These are phyloP conservation scores for Aldabrachelys gigantea DNA, from an alignment of 2,113 vertebrate genomes.

Conservation along the genomic window DNA sequence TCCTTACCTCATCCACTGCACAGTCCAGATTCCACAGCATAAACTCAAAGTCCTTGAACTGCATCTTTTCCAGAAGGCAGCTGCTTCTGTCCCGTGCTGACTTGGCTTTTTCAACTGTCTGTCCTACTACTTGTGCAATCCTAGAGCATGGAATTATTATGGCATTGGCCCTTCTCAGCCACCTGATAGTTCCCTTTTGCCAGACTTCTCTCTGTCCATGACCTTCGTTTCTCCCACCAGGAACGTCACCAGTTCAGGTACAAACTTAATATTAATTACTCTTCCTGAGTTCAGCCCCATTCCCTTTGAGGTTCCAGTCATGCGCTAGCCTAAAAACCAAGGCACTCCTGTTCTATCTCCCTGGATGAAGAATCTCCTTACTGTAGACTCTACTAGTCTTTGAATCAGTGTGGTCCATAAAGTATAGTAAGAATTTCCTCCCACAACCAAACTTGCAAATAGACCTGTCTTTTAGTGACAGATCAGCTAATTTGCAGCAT, in stretches of 20 bases:
- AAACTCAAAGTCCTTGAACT: not conserved
- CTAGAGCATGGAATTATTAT: not conserved
- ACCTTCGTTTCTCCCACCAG: not conserved
- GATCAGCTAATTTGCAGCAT: slow-evolving; percentile 46
- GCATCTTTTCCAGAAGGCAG: slow-evolving; percentile 30
- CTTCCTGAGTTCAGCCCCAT: not conserved
- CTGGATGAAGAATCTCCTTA: not conserved
- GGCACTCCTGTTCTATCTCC: not conserved
- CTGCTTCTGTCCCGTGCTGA: slow-evolving; percentile 40
- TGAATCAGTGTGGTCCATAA: not conserved
- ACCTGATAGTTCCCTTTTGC: slow-evolving; percentile 19
- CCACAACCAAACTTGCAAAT: not conserved
- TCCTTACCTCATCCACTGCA: slow-evolving; percentile 20
- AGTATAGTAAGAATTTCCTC: not conserved
- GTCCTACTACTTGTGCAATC: not conserved
- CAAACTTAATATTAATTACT: not conserved
- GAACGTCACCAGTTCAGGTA: not conserved
- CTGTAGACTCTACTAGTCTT: not conserved
- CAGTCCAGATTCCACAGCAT: not conserved
- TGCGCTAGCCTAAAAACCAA: not conserved
- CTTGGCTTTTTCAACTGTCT: slow-evolving; percentile 45
- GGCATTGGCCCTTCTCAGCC: not conserved
- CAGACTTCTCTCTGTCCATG: slow-evolving; percentile 2
- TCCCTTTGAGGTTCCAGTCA: accelerated
- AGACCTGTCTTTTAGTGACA: not conserved